Base-by-base conservation (phyloP, 2,888 invertebrate species). In the Phlogophora meticulosa region DNA sequence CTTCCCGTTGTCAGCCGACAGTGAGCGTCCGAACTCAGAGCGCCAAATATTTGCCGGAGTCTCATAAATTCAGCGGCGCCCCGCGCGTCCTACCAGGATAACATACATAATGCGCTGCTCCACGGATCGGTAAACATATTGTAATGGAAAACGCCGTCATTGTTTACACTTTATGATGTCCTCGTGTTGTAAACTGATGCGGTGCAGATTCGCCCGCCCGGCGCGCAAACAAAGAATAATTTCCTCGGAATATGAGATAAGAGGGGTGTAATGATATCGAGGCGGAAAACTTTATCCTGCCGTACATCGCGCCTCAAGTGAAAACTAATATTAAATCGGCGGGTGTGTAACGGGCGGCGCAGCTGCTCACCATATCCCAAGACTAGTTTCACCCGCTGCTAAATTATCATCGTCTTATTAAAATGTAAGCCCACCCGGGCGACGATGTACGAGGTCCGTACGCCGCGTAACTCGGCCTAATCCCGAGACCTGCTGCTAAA, bases 51-150 rank as follows among this genome's bases (percentile, higher is more conserved):
- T 95, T 95, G 92, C 94, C 83, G 83, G 93, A 90, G 92, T 90
- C 91, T 93, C 94, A 95, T 95, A 95, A 95, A 95, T 95, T 92
- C 89, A 89, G 87, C 88, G 89, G 89, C 90, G 91, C 90, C 90
- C 92, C 89, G 91, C 92, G 90, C 91, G 91, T 91, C 92, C 91
- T 87, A 89, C 92, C 92, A 90, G 95, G 94, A 94, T 94, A 95
- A 95, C 95, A 95, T 91, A 94, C 93, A 95, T 95, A 95, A 95
- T 94, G 91, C 95, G 92, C 89, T 88, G 91, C 93, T 88, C 93
- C 91, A 92, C 93, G 95, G 94, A 94, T 95, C 93, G 94, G 95
- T 92, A 95, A 95, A 95, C 95, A 95, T 95, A 95, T 95, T 95
- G 95, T 95, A 95, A 95, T 95, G 95, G 95, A 95, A 95, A 95